Percentiles rank a stretch among this genome's conserved stretches.
These are phyloP conservation scores for Leucoraja ocellata DNA, from an alignment of 2,797 vertebrate genomes.

Conservation along the genomic window DNA sequence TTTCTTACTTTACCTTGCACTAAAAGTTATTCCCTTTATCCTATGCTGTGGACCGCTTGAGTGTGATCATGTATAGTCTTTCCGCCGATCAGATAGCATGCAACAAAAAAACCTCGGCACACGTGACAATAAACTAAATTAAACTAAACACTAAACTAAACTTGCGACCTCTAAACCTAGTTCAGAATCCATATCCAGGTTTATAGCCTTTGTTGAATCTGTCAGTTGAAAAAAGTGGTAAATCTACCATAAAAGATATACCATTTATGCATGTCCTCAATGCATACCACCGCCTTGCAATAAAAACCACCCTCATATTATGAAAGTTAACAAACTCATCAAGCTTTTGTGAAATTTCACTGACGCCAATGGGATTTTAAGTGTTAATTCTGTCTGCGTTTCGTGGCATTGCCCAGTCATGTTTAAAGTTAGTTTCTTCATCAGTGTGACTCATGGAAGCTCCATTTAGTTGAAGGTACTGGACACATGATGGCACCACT, in stretches of 20 bases:
- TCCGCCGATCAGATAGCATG: no score
- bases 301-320: neutral
- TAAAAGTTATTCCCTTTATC: no score
- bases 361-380: neutral
- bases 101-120: no score
- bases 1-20: no score
- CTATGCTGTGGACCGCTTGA: no score
- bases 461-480: neutral
- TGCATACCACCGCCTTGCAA: neutral
- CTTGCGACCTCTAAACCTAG: no score
- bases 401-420: neutral
- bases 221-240: neutral
- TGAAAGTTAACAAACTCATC: neutral
- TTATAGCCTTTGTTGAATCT: neutral
- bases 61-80: no score
- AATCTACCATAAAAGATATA: neutral
- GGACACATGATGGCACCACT: neutral
- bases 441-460: neutral
- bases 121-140: no score
- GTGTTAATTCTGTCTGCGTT: neutral
- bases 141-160: no score
- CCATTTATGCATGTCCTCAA: no score
- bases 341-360: neutral
- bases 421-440: neutral
- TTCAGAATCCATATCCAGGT: no score